Conservation (phyloP, 2,113 vertebrate species). For the Hypanus sabinus region DNA sequence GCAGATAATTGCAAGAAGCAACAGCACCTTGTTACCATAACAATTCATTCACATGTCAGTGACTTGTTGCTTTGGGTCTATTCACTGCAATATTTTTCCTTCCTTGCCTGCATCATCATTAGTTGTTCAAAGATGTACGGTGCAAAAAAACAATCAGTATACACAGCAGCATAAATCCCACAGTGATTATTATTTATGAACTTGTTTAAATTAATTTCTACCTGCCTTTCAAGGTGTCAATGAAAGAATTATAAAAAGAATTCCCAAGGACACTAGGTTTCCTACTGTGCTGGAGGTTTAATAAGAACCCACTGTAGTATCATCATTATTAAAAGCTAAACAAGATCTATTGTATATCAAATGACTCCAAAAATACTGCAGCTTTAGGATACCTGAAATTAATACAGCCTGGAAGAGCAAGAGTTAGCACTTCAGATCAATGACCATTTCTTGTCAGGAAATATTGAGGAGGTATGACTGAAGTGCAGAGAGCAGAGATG, state of each 20-base stretch:
- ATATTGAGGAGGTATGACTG: no score
- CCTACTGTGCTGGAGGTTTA: not conserved
- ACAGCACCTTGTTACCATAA: not conserved
- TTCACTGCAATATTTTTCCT: not conserved
- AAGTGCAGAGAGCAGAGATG: no score
- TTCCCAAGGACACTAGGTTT: not conserved
- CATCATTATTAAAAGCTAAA: not conserved
- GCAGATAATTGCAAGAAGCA: not conserved
- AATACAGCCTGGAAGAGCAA: no score
- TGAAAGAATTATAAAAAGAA: not conserved
- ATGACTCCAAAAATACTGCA: no score
- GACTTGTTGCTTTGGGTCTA: not conserved
- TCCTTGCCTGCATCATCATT: not conserved
- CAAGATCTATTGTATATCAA: not conserved
- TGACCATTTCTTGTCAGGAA: no score
- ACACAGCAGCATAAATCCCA: not conserved
- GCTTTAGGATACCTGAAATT: no score
- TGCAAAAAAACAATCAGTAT: not conserved
- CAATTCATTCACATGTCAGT: not conserved
- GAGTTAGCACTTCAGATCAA: no score
- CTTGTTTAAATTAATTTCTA: not conserved
- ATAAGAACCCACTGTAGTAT: not conserved
- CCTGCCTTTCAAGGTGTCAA: not conserved
- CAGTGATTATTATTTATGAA: slow-evolving; percentile 4
- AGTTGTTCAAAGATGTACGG: not conserved